Base-by-base conservation (phyloP, 1,140 invertebrate species). In the Ooceraea biroi region DNA sequence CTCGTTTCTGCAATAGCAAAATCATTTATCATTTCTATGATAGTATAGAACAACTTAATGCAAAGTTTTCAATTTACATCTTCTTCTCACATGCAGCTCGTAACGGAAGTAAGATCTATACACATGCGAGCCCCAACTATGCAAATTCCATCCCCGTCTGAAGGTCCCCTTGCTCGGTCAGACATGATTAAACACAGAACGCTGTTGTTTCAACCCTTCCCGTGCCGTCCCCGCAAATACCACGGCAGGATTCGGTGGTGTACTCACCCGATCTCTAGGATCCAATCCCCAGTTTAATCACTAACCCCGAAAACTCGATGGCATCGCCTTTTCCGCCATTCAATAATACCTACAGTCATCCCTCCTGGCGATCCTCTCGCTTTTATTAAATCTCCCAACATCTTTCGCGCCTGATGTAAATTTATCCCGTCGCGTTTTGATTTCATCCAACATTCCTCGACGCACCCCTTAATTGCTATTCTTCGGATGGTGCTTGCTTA, bases 131-230 rank as follows among this genome's bases (percentile, higher is more conserved):
- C 46, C 63, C 57, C 50, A 57, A 25, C 89, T 93, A 92, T 93
- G 92, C 90, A 93, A 93, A 93, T 93, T 83, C 78, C 84, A 77
- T 68, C 72, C 82, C 61, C 74, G 50, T 87, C 83, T 71, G 87
- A 89, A 84, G 83, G 89, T 88, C 89, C 91, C 91, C 88, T 90
- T 82, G 84, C 84, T 89, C 86, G 90, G 90, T 91, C 91, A 92
- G 90, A 93, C 93, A 94, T 94, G 93, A 94, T 94, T 94, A 94
- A 94, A 94, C 93, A 93, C 89, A 90, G 92, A 93, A 91, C 89
- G 89, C 86, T 89, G 91, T 91, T 94, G 93, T 94, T 92, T 90
- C 90, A 87, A 74, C 69, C 87, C 85, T 85, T 77, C 83, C 72
- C 57, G 30, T 50, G 22, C 19, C 63, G 22, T 72, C 80, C 86